phyloP scores from a whole-genome alignment of 2,888 invertebrate species.

The Eupithecia pulchellata region DNA sequence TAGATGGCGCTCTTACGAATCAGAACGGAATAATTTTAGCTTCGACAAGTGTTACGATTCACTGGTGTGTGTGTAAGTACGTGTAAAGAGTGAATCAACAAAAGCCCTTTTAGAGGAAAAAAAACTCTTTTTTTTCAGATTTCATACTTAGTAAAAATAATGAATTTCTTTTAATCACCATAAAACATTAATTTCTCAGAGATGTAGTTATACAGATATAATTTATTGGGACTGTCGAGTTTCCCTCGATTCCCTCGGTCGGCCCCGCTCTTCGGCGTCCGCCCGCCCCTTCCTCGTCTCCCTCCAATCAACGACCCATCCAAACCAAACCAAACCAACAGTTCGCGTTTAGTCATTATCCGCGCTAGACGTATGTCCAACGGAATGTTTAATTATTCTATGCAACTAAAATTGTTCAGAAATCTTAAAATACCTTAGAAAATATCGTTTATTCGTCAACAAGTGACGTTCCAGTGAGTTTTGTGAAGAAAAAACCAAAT shows the following conservation, averaged over 20 bases:
- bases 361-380: constrained; percentile 79
- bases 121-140: neutral
- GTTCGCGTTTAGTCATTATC: constrained; percentile 86
- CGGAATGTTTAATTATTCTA: constrained; percentile 83
- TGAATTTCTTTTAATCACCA: neutral
- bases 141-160: neutral
- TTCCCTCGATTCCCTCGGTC: constrained; percentile 74
- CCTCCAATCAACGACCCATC: constrained; percentile 64
- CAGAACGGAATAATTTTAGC: neutral
- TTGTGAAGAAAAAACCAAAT: constrained; percentile 70
- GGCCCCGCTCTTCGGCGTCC: constrained; percentile 75
- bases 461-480: constrained; percentile 78
- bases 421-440: constrained; percentile 82
- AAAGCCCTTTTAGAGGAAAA: neutral
- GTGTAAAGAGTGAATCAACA: neutral
- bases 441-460: constrained; percentile 64
- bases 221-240: constrained; percentile 63
- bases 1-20: constrained; percentile 21
- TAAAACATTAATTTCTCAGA: neutral
- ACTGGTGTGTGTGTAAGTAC: neutral
- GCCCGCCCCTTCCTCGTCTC: constrained; percentile 48
- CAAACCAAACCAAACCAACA: constrained; percentile 80
- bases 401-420: constrained; percentile 81
- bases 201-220: constrained; percentile 42
- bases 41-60: constrained; percentile 1